phyloP scores from a whole-genome alignment of 1,140 invertebrate genomes.

The Eriosoma lanigerum region DNA sequence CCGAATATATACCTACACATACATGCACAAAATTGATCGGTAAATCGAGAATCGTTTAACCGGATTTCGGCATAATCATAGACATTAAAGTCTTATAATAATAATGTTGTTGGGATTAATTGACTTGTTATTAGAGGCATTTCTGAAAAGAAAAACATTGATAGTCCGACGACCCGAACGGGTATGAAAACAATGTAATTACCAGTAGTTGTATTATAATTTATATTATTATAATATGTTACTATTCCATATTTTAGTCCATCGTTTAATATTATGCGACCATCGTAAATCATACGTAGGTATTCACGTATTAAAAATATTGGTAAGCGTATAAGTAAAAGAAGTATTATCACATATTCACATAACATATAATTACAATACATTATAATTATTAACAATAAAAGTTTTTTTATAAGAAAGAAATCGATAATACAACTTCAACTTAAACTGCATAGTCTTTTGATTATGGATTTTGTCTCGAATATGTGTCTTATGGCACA shows the following conservation, averaged over 20 bases:
- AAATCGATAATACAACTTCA: no score
- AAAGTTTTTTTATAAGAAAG: no score
- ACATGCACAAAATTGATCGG: background rate
- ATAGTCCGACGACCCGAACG: background rate
- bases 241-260: background rate
- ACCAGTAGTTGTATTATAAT: constrained; percentile 7
- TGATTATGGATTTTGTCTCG: no score
- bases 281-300: constrained; percentile 33
- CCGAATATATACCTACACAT: background rate
- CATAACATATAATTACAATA: no score
- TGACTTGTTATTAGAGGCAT: constrained; percentile 15
- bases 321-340: no score
- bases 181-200: constrained; percentile 11
- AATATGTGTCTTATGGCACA: no score
- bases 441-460: no score
- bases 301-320: no score
- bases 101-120: constrained; percentile 19
- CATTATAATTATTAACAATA: no score
- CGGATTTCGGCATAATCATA: constrained; percentile 9
- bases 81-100: constrained; percentile 16
- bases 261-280: constrained; percentile 18
- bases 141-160: background rate
- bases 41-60: constrained; percentile 6
- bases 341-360: no score
- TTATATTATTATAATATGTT: background rate